Base-by-base conservation (phyloP, 2,113 vertebrate genomes). In the Theristicus caerulescens region DNA sequence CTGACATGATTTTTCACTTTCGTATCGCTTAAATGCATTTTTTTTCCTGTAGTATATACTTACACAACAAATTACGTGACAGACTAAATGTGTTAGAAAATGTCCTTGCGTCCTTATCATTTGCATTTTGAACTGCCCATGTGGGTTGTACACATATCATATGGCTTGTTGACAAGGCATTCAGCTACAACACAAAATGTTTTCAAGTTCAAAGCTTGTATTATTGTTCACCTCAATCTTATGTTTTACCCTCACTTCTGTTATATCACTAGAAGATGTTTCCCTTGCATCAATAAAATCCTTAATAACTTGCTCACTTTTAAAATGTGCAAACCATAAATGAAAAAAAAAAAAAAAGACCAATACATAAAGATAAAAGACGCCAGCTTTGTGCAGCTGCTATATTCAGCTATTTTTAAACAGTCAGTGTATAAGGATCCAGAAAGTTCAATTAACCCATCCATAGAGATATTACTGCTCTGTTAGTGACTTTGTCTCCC, bases 71-170 rank as follows among this genome's bases (percentile, higher is more conserved):
- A 91, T 85, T 87, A 66, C 0, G 7, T 80, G 73, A 70, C 81
- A 87, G 51, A 58, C 25, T 51, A 86, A 94, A 92, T 70, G 62
- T 55, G 20, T 93, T 78, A 87, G 77, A 76, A 94, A 85, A n/a
- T 85, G 84, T 95, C 95, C 86, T 95, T 94, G 44, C 65, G 58
- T 91, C 49, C 24, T 76, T 80, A 64, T 49, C 13, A 80, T 94
- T 95, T 96, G 58, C 91, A 97, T 96, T 95, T 97, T 90, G 62
- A 73, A 42, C 97, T 89, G 84, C 66, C 87, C 84, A 16, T 58
- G 70, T 88, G 66, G 74, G 55, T 29, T 38, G 10, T 72, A 66
- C 62, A 67, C 80, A 38, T 36, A 93, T n/a, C 44, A n/a, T 69
- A 87, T 80, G 84, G 89, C 62, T 91, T 80, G 54, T 58, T 94